Conservation (phyloP, 1,140 invertebrate genomes). For the Panagrolaimus sp. region DNA sequence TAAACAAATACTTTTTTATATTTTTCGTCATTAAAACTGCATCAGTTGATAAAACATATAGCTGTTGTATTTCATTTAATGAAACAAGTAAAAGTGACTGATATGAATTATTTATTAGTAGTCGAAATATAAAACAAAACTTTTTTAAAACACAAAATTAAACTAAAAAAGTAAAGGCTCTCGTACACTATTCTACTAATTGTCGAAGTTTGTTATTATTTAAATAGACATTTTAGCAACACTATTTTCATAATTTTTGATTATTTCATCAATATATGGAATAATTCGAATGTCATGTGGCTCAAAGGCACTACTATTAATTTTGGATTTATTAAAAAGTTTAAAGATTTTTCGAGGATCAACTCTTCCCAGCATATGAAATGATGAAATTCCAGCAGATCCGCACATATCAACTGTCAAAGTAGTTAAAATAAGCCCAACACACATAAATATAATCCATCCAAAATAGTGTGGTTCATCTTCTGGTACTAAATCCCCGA, state of each 20-base stretch:
- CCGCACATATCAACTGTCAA: conserved; percentile 43
- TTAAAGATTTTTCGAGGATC: not conserved
- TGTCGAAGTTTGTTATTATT: too few species aligned
- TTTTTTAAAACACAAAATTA: too few species aligned
- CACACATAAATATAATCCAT: conserved; percentile 48
- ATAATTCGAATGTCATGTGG: conserved; percentile 1
- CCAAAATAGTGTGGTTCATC: conserved; percentile 32
- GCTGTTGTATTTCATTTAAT: too few species aligned
- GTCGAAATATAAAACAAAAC: too few species aligned
- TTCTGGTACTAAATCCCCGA: conserved; percentile 41
- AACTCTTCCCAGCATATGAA: conserved; percentile 22
- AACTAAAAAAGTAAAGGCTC: not conserved
- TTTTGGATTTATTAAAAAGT: not conserved
- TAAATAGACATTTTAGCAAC: not conserved
- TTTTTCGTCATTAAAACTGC: too few species aligned
- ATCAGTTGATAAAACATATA: too few species aligned
- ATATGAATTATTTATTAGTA: too few species aligned
- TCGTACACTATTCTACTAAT: too few species aligned
- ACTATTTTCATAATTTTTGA: conserved; percentile 11
- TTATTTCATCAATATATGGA: conserved; percentile 9
- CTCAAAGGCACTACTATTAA: not conserved
- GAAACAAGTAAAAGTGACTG: too few species aligned
- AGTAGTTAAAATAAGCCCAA: conserved; percentile 37
- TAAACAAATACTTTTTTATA: too few species aligned
- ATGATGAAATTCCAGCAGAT: conserved; percentile 22